Base-by-base conservation (phyloP, 1,140 invertebrate species). In the Stratiolaelaps scimitus region DNA sequence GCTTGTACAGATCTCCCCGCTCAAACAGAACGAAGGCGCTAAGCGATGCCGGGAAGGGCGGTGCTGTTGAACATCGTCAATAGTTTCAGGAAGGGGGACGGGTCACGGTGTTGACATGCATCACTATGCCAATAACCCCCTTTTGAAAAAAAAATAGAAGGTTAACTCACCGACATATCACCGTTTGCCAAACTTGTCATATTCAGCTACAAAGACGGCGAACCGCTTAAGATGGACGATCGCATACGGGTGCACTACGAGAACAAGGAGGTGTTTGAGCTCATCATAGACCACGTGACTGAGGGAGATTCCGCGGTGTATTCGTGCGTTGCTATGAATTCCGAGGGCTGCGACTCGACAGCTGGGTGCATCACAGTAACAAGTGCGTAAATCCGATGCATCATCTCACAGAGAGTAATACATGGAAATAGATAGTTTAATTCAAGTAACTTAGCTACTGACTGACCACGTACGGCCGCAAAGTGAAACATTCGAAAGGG, bases 211-310 rank as follows among this genome's bases (percentile, higher is more conserved):
- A 93, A 93, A 73, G 84, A 94, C 74, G 85, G 81, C 28, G 78
- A 82, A 44, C 80, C 83, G 70, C 83, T 95, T 64, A 80, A 81
- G 45, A 79, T 80, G 7, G 80, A 84, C 64, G 82, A 86, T 13
- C 81, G 87, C 13, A 79, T 92, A 17, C 82, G 83, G 69, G 67
- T 75, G 13, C 83, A 90, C 26, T 64, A 81, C 80, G 40, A 87
- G 83, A 86, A 87, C 17, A 83, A 82, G 29, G 91, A 91, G 45
- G 90, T 85, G 71, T 94, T 90, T 78, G 88, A 93, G 75, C 72
- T 99, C 26, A 82, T 93, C 1, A 92, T 98, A 68, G 81, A 83
- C 0, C 83, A 91, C 68, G 88, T 93, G 0, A 82, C 80, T 65
- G 80, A 81, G 28, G 72, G 78, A 15, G 93, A 98, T 76, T 86